Evolutionary conservation across 2,888 invertebrate genomes (phyloP), one percentile per base, ranked within the genome.

Genomic region (Leptinotarsa peninsularis): DNA sequence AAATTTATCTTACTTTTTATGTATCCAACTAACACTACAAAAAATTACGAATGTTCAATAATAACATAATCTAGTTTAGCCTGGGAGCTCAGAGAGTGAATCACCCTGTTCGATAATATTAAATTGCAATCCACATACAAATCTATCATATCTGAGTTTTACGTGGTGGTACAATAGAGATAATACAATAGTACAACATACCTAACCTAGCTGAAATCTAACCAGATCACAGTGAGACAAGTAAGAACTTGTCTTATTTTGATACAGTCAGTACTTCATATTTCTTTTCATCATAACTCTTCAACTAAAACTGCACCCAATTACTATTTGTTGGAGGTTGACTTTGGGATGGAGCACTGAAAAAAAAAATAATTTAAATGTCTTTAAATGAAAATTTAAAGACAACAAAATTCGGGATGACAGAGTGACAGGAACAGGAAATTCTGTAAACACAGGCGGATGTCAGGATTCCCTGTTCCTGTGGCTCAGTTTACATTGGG

Each of bases 221-320:
- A 63, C 63, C 43, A 33, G 33, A 63, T 43, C 63, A 63, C 63
- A 63, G 63, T 63, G 33, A 14, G 43, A 33, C 63, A 63, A 63
- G 63, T n/a, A 23, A 14, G 33, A 63, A 56, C 18, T 49, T 70
- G 54, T 70, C 58, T 43, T 70, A 43, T 70, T 58, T 70, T 56
- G 33, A 69, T 70, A 58, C 56, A 33, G 43, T 49, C 49, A 49
- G 49, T 15, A 58, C 18, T 56, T 33, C 56, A 69, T 17, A 3
- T 43, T 43, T 43, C 10, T 43, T 56, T 4, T 56, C 21, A 68
- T 56, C 69, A 70, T 58, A 10, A 52, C 50, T 23, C 15, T 17
- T 23, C 23, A 23, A 43, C 85, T 88, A 88, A 84, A 88, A 88
- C 79, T 88, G 88, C 72, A 88, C 88, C 88, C 88, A 88, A 81